Percentiles rank a stretch among this genome's conserved stretches.
phyloP scores from a whole-genome alignment of 2,113 vertebrate species.

The Gallinago undulata region DNA sequence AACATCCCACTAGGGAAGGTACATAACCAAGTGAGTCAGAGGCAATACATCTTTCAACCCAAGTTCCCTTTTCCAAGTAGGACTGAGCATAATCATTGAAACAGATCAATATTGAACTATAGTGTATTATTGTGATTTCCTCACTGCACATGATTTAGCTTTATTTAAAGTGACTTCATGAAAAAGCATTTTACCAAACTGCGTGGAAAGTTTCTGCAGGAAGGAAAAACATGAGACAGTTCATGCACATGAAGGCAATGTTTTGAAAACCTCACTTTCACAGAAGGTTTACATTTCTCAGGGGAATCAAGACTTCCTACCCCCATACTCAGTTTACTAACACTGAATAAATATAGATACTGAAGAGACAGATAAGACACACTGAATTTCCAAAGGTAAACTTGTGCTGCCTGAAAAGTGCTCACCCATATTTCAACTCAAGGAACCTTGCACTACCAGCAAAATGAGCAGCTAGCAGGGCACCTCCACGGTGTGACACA shows the following conservation, averaged over 20 bases:
- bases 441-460: not conserved
- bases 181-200: not conserved
- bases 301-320: not conserved
- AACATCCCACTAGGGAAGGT: not conserved
- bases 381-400: not conserved
- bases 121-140: not conserved
- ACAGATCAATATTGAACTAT: not conserved
- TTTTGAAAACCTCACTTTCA: not conserved
- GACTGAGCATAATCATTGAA: not conserved
- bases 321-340: not conserved
- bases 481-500: not conserved
- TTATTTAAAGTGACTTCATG: not conserved
- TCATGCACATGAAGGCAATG: fast-evolving
- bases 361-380: not conserved
- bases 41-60: not conserved
- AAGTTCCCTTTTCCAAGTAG: not conserved
- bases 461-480: not conserved
- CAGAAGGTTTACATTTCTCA: not conserved
- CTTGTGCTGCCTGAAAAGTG: not conserved
- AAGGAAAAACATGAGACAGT: not conserved
- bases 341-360: not conserved
- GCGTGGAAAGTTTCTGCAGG: not conserved
- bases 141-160: not conserved
- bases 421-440: not conserved
- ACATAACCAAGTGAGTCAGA: not conserved